Evolutionary conservation across 2,888 invertebrate genomes (phyloP), one percentile per base, ranked within the genome.

Genomic region (Tyria jacobaeae): DNA sequence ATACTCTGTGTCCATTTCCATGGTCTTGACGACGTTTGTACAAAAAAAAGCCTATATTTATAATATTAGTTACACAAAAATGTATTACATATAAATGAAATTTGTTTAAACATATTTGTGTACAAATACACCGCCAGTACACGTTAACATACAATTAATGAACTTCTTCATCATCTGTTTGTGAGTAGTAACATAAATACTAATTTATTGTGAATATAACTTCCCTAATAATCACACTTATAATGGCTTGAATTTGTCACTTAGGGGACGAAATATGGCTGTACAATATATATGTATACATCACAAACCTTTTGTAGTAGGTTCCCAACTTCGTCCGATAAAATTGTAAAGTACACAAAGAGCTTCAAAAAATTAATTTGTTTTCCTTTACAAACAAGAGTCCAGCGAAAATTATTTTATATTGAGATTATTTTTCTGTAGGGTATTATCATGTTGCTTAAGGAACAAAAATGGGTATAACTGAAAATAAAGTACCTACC

Each of bases 311-410:
- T 59, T 59, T 57, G 25, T 35, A 48, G 57, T 59, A 63, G 60
- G 64, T 54, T 65, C 25, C 62, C 67, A 63, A 72, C 66, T 73
- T 73, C 65, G 71, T 72, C 70, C 70, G 69, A 77, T 75, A 73
- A 75, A 75, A 73, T 75, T 71, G 69, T 70, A 70, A 70, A 70
- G 71, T 70, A 72, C 60, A 73, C 68, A 67, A 64, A 50, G 70
- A 62, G 68, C 71, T 75, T 73, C 68, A 70, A 75, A 79, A n/a
- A 76, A 75, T 75, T 74, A 76, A 79, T 77, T 75, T 75, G 73
- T 76, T 73, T 76, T 73, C 74, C 71, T 71, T 65, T 70, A 67
- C 71, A 74, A 71, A 73, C 73, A 75, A n/a, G 60, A 66, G 76
- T 68, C 74, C 74, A 52, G 66, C 60, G 67, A 71, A 71, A 72